A percentile compares a stretch with the other conserved stretches of the same genome.
phyloP scores from a whole-genome alignment of 1,140 invertebrate species.

The Trigoniulus corallinus region DNA sequence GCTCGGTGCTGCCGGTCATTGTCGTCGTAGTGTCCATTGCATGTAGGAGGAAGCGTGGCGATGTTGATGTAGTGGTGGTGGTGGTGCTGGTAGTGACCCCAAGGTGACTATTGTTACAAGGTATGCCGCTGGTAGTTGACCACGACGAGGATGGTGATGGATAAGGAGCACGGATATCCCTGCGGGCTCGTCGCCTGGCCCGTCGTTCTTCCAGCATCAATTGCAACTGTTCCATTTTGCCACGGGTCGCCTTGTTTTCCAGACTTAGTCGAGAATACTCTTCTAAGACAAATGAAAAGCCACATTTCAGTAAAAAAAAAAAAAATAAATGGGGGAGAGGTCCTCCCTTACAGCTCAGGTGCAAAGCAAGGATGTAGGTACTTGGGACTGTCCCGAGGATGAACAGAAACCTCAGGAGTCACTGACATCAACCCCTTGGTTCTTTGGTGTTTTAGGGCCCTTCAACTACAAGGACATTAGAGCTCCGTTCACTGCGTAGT shows the following conservation, averaged over 20 bases:
- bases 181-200: conserved; percentile 56
- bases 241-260: conserved; percentile 61
- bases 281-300: too few species aligned
- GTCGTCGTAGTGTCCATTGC: conserved; percentile 8
- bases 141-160: conserved; percentile 36
- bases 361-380: too few species aligned
- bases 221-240: conserved; percentile 66
- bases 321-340: too few species aligned
- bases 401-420: too few species aligned
- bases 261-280: conserved; percentile 17
- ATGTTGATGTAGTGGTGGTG: neutral
- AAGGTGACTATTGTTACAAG: neutral
- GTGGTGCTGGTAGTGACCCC: neutral
- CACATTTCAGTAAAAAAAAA: too few species aligned
- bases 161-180: conserved; percentile 36
- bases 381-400: too few species aligned
- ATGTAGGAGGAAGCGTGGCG: neutral
- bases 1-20: conserved; percentile 7
- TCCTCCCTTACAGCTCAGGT: too few species aligned
- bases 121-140: conserved; percentile 8
- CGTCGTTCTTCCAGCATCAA: conserved; percentile 74
- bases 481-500: too few species aligned
- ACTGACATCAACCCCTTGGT: too few species aligned
- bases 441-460: too few species aligned
- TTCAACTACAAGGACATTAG: too few species aligned